Conservation (phyloP, 2,888 invertebrate genomes). For the Cepaea hortensis region DNA sequence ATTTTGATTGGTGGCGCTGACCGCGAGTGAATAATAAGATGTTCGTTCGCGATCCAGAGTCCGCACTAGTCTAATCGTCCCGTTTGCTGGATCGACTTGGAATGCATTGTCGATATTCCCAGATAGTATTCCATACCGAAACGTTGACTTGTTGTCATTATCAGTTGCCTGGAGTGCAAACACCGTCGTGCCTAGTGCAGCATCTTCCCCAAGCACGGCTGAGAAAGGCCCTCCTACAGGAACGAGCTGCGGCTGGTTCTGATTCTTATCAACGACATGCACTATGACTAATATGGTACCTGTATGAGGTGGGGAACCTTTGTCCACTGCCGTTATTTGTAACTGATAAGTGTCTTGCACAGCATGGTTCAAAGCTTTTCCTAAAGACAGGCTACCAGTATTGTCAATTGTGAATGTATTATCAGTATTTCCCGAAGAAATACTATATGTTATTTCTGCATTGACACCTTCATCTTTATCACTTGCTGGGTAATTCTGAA, state of each 20-base stretch:
- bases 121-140: slow-evolving; percentile 85
- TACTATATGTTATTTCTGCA: slow-evolving; percentile 51
- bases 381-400: slow-evolving; percentile 51
- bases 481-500: slow-evolving; percentile 49
- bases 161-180: slow-evolving; percentile 89
- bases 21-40: slow-evolving; percentile 53
- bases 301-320: slow-evolving; percentile 50
- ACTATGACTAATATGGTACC: slow-evolving; percentile 55
- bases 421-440: slow-evolving; percentile 51
- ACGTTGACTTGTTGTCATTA: slow-evolving; percentile 91
- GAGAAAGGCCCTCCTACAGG: slow-evolving; percentile 53
- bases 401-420: slow-evolving; percentile 50
- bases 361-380: slow-evolving; percentile 52
- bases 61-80: slow-evolving; percentile 90
- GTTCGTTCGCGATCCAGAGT: slow-evolving; percentile 87
- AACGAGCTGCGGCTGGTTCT: slow-evolving; percentile 54
- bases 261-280: slow-evolving; percentile 48
- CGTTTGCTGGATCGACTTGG: slow-evolving; percentile 88
- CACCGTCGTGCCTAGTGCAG: slow-evolving; percentile 88
- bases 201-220: slow-evolving; percentile 86
- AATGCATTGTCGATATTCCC: slow-evolving; percentile 90
- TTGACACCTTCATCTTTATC: slow-evolving; percentile 58
- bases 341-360: slow-evolving; percentile 48
- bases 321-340: slow-evolving; percentile 55
- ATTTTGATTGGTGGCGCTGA: slow-evolving; percentile 53